Conservation (phyloP, 2,888 invertebrate genomes). For the Elmis aenea region DNA sequence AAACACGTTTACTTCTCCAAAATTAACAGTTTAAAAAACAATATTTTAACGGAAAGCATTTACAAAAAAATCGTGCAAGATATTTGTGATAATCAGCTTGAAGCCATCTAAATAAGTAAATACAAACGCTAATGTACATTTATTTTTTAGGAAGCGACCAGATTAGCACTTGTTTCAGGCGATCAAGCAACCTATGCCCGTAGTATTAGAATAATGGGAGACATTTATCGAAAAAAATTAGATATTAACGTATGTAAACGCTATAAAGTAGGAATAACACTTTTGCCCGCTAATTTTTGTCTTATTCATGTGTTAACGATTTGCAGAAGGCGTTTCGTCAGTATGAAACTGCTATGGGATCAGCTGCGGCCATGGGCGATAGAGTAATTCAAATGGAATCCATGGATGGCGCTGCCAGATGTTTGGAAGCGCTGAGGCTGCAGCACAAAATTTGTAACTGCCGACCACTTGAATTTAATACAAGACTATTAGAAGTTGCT, state of each 20-base stretch:
- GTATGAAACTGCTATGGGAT: conserved; percentile 82
- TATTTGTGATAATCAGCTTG: too few species aligned
- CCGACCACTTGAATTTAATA: conserved; percentile 80
- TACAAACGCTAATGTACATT: too few species aligned
- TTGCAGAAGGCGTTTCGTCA: conserved; percentile 68
- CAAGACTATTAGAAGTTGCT: conserved; percentile 75
- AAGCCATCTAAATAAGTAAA: too few species aligned
- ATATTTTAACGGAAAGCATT: too few species aligned
- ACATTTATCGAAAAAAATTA: conserved; percentile 76
- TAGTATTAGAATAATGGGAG: conserved; percentile 78
- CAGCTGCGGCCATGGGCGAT: conserved; percentile 74
- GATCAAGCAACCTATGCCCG: conserved; percentile 82
- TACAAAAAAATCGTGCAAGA: too few species aligned
- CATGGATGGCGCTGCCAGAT: conserved; percentile 82
- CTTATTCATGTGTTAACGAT: too few species aligned
- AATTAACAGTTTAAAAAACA: too few species aligned
- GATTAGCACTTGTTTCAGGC: conserved; percentile 72
- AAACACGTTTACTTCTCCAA: too few species aligned
- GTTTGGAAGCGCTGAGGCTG: conserved; percentile 68
- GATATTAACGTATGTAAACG: conserved; percentile 71
- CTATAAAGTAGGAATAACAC: too few species aligned
- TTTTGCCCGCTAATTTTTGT: too few species aligned
- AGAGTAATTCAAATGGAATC: conserved; percentile 85
- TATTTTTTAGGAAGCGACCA: conserved; percentile 64
- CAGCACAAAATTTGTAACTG: conserved; percentile 86